phyloP scores from a whole-genome alignment of 2,113 vertebrate genomes.

The Antechinus flavipes region DNA sequence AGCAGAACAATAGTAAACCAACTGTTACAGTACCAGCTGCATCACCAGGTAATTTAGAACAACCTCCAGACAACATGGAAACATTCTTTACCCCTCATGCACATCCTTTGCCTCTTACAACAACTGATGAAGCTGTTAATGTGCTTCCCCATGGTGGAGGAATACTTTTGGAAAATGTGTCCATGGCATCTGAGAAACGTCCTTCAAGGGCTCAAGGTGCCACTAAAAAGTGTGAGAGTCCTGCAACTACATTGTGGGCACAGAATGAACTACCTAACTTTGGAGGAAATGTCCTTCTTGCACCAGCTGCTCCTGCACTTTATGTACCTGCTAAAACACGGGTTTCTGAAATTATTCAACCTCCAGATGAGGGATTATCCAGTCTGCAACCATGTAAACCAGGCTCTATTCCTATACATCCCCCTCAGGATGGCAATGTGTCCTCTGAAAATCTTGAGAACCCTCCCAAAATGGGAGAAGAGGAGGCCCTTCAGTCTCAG shows the following conservation, averaged over 20 bases:
- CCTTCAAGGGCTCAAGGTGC: constrained; percentile 88
- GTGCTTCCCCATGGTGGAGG: constrained; percentile 65
- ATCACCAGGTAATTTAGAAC: constrained; percentile 93
- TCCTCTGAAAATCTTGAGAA: constrained; percentile 96
- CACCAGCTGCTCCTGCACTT: constrained; percentile 93
- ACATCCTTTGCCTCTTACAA: constrained; percentile 73
- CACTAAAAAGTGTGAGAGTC: constrained; percentile 93
- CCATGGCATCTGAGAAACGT: constrained; percentile 81
- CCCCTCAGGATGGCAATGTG: constrained; percentile 73
- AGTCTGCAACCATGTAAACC: constrained; percentile 73
- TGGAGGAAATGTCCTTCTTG: constrained; percentile 91
- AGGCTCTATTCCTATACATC: constrained; percentile 66
- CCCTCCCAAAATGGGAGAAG: constrained; percentile 93
- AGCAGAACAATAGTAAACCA: constrained; percentile 66
- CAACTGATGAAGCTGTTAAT: constrained; percentile 60
- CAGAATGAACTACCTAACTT: constrained; percentile 92
- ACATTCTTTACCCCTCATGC: constrained; percentile 86
- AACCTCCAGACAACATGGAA: constrained; percentile 97
- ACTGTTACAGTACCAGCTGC: constrained; percentile 55
- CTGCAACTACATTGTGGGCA: constrained; percentile 97
- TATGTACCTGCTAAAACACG: constrained; percentile 87
- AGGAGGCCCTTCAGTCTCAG: constrained; percentile 86
- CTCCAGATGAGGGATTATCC: constrained; percentile 89
- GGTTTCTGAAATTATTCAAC: constrained; percentile 90
- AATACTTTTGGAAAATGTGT: constrained; percentile 71